Evolutionary conservation across 2,113 vertebrate species (phyloP).

Genomic region (Aythya baeri): DNA sequence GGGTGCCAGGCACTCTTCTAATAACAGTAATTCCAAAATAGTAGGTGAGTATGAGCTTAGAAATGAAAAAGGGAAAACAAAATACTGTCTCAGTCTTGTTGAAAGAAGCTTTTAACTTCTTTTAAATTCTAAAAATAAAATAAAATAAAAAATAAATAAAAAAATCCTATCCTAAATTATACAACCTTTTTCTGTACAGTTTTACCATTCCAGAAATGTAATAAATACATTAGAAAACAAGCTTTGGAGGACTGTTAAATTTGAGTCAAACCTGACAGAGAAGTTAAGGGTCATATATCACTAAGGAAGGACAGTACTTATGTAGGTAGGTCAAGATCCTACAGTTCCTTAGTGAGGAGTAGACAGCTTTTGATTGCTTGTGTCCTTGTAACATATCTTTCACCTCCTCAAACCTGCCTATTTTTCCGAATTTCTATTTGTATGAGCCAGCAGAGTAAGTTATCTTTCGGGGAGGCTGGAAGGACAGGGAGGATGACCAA

Average conservation of each 20-base stretch:
- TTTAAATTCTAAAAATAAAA: neutral
- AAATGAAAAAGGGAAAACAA: constrained; percentile 10
- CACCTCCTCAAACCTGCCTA: neutral
- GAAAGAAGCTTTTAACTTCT: neutral
- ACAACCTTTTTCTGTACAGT: neutral
- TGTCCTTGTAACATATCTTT: neutral
- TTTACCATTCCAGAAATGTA: neutral
- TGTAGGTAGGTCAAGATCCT: neutral
- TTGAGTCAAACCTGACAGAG: neutral
- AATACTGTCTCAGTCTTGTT: neutral
- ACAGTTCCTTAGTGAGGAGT: neutral
- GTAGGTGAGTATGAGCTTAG: neutral
- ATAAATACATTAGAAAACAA: neutral
- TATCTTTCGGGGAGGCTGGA: neutral
- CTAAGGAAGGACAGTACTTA: neutral
- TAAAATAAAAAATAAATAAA: neutral
- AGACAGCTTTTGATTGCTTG: neutral
- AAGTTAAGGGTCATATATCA: neutral
- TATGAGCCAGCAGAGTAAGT: neutral
- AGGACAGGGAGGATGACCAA: neutral
- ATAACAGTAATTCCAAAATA: constrained; percentile 38
- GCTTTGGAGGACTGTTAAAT: neutral
- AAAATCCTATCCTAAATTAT: neutral
- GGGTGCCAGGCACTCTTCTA: neutral
- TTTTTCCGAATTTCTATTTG: neutral